Conservation (phyloP, 2,888 invertebrate species). For the Ophion ellenae region DNA sequence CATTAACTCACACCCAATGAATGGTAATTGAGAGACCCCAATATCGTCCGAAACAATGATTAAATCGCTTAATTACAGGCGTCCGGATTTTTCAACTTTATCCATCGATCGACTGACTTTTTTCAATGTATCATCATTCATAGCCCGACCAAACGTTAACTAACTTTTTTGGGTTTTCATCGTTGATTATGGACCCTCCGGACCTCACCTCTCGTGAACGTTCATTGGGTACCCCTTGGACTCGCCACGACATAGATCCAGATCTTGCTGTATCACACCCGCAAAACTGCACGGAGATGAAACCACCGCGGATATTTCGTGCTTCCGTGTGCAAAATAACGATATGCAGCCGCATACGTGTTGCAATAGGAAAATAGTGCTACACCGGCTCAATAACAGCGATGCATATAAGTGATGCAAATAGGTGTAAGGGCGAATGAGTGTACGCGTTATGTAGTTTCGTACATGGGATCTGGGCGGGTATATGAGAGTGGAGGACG, state of each 20-base stretch:
- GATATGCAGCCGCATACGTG: background rate
- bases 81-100: no score
- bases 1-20: no score
- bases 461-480: slow-evolving; percentile 41
- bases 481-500: slow-evolving; percentile 66
- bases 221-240: background rate
- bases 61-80: no score
- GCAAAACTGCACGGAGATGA: slow-evolving; percentile 30
- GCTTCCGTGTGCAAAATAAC: slow-evolving; percentile 26
- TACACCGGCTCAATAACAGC: background rate
- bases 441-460: slow-evolving; percentile 39
- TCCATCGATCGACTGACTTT: no score
- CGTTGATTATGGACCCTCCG: background rate
- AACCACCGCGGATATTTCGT: background rate
- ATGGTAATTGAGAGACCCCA: no score
- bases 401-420: slow-evolving; percentile 48
- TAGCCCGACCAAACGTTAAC: no score
- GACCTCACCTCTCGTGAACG: background rate
- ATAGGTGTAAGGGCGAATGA: slow-evolving; percentile 39
- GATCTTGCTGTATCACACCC: background rate
- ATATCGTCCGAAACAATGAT: no score
- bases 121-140: no score
- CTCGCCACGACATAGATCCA: background rate
- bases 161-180: no score
- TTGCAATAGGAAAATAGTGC: slow-evolving; percentile 10